phyloP scores from a whole-genome alignment of 2,888 invertebrate genomes.

The Formica aserva region DNA sequence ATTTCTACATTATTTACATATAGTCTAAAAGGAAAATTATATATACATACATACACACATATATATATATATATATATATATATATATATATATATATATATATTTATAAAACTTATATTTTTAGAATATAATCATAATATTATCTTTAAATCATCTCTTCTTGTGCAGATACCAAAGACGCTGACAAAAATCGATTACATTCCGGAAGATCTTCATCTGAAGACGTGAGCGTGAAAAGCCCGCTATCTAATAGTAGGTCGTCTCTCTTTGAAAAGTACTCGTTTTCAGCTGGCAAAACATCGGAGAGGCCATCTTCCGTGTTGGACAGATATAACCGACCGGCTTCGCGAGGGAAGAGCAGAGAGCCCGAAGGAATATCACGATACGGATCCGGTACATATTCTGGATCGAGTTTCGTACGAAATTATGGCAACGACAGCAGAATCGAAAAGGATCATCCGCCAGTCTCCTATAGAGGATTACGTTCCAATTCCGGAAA shows the following conservation, averaged over 20 bases:
- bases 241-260: conserved; percentile 78
- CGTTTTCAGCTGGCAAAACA: conserved; percentile 76
- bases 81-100: too few relatives aligned
- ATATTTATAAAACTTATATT: background rate
- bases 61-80: too few relatives aligned
- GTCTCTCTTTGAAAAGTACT: conserved; percentile 81
- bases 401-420: conserved; percentile 77
- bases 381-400: conserved; percentile 80
- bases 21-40: background rate
- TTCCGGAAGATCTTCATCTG: conserved; percentile 75
- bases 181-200: conserved; percentile 79
- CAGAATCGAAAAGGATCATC: conserved; percentile 83
- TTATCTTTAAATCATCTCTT: conserved; percentile 11
- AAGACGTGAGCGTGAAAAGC: conserved; percentile 78
- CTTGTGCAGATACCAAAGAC: conserved; percentile 77
- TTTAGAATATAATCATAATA: background rate
- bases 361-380: conserved; percentile 79
- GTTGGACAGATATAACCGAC: conserved; percentile 81
- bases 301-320: conserved; percentile 81
- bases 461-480: conserved; percentile 86
- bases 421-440: conserved; percentile 78
- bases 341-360: conserved; percentile 79
- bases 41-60: too few relatives aligned
- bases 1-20: background rate
- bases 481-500: conserved; percentile 79